Base-by-base conservation (phyloP, 2,888 invertebrate genomes). In the Pristionchus arcanus region DNA sequence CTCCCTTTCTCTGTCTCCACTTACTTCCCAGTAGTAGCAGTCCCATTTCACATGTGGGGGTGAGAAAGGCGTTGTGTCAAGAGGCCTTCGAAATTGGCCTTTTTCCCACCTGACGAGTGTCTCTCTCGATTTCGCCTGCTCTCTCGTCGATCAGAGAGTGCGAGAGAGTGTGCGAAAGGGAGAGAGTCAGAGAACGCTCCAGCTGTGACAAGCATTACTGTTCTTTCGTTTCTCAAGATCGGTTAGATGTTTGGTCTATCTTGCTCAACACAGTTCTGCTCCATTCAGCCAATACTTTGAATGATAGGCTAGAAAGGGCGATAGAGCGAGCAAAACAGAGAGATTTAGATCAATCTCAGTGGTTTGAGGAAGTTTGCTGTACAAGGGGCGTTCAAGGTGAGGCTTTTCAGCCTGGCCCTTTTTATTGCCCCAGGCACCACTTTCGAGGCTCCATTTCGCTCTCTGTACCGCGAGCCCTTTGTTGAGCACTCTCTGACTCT, bases 21-120 rank as follows among this genome's bases (percentile, higher is more conserved):
- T 81, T 87, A 87, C 88, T 89, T 91, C 91, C 90, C 90, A 89
- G 90, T 90, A 74, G 74, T 31, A 31, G 34, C 31, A 63, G 63
- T n/a, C n/a, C 37, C 31, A 25, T 74, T 31, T 74, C 74, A 31
- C 68, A 31, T 34, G 28, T 71, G 68, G 66, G 66, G 25, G 59
- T n/a, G 68, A 71, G 68, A 74, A 74, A 74, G 37, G 31, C 37
- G 74, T 49, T 49, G 42, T 37, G 74, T 74, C 74, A 37, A 71
- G 71, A 55, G 63, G n/a, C 63, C 25, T 16, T 37, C 74, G 74
- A 74, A 74, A 37, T 74, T 71, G 34, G 34, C 74, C 74, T 16
- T 16, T 71, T 34, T 74, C 37, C 25, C 37, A 74, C 74, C 74
- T 74, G 74, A 19, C 74, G 31, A 28, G n/a, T 28, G 4, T 34